These are phyloP conservation scores for Catostylus mosaicus DNA, from an alignment of 30 jellyfish, hydroid and myxozoan species.

Conservation along the genomic window DNA sequence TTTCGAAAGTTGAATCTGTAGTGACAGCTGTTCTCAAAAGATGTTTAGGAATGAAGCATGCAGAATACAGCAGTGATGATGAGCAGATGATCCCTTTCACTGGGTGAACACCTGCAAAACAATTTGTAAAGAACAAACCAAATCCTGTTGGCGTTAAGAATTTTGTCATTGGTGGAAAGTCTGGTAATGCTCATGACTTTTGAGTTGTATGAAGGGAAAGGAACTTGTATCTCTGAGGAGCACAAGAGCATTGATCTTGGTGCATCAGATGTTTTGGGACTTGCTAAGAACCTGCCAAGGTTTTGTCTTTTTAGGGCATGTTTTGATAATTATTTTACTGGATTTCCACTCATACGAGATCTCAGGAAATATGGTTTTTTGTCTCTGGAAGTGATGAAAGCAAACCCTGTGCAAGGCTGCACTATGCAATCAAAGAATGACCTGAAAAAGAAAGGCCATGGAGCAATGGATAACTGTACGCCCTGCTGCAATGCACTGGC, in stretches of 20 bases:
- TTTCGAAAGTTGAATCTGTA: constrained; percentile 24
- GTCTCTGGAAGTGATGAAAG: constrained; percentile 4
- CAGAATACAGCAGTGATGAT: constrained; percentile 20
- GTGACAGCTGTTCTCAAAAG: neutral
- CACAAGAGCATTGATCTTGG: constrained; percentile 35
- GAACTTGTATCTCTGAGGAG: constrained; percentile 41
- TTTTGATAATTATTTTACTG: constrained; percentile 22
- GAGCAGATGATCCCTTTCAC: constrained; percentile 39
- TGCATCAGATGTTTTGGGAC: constrained; percentile 23
- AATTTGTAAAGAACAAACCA: constrained; percentile 29
- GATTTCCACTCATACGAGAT: constrained; percentile 9
- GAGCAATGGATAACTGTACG: constrained; percentile 10
- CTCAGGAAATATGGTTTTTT: constrained; percentile 4
- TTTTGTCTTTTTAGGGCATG: neutral
- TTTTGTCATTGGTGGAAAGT: constrained; percentile 34
- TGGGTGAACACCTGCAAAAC: constrained; percentile 40
- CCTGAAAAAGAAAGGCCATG: constrained; percentile 14
- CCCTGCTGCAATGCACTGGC: no score
- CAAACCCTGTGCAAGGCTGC: constrained; percentile 11
- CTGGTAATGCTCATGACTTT: constrained; percentile 25
- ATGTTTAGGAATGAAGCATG: constrained; percentile 8
- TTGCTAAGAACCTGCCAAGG: constrained; percentile 25
- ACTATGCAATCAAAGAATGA: constrained; percentile 4
- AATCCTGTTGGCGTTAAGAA: constrained; percentile 30
- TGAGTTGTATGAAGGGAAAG: constrained; percentile 40